Base-by-base conservation (phyloP, 2,113 vertebrate species). In the Notiomystis cincta region DNA sequence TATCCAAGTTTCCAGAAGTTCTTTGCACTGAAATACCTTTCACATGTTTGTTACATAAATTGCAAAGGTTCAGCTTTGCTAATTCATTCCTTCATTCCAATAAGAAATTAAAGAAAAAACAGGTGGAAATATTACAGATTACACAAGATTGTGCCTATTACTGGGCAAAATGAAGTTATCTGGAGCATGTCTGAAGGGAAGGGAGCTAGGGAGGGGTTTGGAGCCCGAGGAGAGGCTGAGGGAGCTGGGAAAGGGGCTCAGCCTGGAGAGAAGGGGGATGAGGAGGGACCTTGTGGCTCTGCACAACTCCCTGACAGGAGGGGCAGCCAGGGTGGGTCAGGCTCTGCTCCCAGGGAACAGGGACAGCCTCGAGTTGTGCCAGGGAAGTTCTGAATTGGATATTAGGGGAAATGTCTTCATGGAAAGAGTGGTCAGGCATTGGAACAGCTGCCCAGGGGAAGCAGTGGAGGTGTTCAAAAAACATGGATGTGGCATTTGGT, bases 161-260 rank as follows among this genome's bases (percentile, higher is more conserved):
- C 6, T 37, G 33, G n/a, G 37, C 25, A 38, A 82, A 79, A 73
- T 56, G 6, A 20, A 44, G 5, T 11, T 38, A 10, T 66, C 35
- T 67, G 87, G 28, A 75, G 11, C 10, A 20, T 53, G 5, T 50
- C 27, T 62, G 60, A 73, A 51, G 19, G 38, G 28, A 51, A 15
- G 0, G 0, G 38, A 51, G 44, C 51, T 38, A 37, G 23, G 22
- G 47, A 80, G 62, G 37, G 51, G 15, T 0, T 37, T 72, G 67
- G 10, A 57, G 15, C 22, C 0, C 5, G 58, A 57, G 37, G 58
- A 72, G 3, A 0, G 0, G 35, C 22, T 81, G 67, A 44, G 44
- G 76, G 58, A 65, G 37, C 51, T 65, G 57, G 44, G 5, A 18
- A 38, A 47, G 31, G n/a, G 42, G 35, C 76, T 73, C 44, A 57